These are phyloP conservation scores for Hiodon tergisus DNA, from an alignment of 2,113 vertebrate genomes.

Conservation along the genomic window DNA sequence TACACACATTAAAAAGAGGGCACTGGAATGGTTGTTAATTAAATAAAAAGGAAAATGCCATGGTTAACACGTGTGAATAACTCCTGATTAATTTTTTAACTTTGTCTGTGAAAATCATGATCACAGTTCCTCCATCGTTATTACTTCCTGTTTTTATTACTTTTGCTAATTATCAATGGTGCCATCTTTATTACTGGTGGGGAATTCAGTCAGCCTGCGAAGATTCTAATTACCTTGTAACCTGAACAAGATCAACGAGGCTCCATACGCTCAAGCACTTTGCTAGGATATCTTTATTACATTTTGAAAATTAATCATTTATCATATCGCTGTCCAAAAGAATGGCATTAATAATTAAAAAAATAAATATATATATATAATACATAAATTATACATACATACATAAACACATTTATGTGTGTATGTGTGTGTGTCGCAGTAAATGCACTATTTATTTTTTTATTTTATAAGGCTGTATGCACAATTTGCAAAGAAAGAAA, in stretches of 20 bases:
- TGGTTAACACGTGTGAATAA: constrained; percentile 7
- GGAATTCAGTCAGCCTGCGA: not conserved
- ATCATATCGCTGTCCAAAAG: too few relatives aligned
- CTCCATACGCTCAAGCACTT: not conserved
- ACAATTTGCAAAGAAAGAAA: too few relatives aligned
- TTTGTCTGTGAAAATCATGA: not conserved
- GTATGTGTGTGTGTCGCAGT: too few relatives aligned
- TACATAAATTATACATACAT: too few relatives aligned
- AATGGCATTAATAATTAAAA: too few relatives aligned
- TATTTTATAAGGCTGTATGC: too few relatives aligned
- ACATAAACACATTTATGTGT: too few relatives aligned
- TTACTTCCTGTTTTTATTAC: not conserved
- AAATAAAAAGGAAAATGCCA: not conserved
- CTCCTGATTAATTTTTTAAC: constrained; percentile 1
- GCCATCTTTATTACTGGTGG: not conserved
- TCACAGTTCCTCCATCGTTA: not conserved
- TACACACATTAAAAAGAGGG: not conserved
- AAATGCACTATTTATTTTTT: too few relatives aligned
- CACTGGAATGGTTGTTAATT: not conserved
- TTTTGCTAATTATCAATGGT: constrained; percentile 14
- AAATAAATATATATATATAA: too few relatives aligned
- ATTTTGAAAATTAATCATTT: constrained; percentile 10
- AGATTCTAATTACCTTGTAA: constrained; percentile 15
- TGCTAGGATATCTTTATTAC: constrained; percentile 14
- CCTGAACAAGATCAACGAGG: not conserved